phyloP scores from a whole-genome alignment of 2,113 vertebrate genomes.

The Ifrita kowaldi region DNA sequence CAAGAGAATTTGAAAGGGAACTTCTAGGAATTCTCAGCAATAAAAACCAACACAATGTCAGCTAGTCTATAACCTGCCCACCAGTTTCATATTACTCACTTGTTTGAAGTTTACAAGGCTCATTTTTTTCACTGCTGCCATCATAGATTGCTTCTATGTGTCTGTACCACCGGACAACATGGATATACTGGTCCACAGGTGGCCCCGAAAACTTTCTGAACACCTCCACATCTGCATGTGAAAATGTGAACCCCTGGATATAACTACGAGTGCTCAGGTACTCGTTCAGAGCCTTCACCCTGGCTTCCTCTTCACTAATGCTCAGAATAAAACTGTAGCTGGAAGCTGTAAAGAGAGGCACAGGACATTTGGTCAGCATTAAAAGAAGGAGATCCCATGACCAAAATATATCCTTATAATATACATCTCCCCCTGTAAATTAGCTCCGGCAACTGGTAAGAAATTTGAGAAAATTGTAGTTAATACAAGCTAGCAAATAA shows the following conservation, averaged over 20 bases:
- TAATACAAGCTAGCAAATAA: not conserved
- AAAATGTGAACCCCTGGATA: constrained; percentile 87
- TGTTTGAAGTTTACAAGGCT: constrained; percentile 77
- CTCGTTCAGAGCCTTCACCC: constrained; percentile 84
- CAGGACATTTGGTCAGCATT: constrained; percentile 51
- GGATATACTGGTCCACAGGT: constrained; percentile 84
- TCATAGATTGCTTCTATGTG: constrained; percentile 87
- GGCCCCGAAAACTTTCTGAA: constrained; percentile 83
- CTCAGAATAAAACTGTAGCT: constrained; percentile 86
- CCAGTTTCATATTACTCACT: constrained; percentile 83
- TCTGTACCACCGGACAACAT: constrained; percentile 93
- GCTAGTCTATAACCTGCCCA: constrained; percentile 48
- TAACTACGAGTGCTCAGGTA: constrained; percentile 93
- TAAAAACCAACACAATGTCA: constrained; percentile 13
- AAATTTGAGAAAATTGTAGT: not conserved
- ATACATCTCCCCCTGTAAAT: not conserved
- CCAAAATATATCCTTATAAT: constrained; percentile 18
- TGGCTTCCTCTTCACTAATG: constrained; percentile 83
- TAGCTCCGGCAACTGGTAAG: not conserved
- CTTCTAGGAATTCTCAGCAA: not conserved
- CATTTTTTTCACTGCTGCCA: constrained; percentile 62
- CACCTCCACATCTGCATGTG: constrained; percentile 84
- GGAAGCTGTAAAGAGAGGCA: constrained; percentile 89
- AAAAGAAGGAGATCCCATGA: constrained; percentile 27
- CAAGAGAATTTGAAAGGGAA: not conserved